Conservation (phyloP, 1,140 invertebrate species). For the Nephotettix cincticeps region DNA sequence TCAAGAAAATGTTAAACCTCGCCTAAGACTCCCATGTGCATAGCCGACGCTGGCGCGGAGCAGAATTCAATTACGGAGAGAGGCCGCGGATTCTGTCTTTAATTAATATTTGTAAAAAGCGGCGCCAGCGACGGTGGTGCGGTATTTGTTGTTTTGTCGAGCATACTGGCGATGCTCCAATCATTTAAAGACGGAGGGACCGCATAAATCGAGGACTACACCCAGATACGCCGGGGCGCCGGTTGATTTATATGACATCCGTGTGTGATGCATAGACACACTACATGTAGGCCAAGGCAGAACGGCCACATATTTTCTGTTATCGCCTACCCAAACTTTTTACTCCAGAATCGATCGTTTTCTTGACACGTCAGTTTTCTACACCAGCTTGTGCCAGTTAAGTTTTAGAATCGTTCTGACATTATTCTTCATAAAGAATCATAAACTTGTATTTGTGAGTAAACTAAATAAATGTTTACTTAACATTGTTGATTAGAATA, state of each 20-base stretch:
- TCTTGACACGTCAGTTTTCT: too few species aligned
- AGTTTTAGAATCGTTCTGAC: too few species aligned
- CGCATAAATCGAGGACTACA: slow-evolving; percentile 9
- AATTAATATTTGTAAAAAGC: background rate
- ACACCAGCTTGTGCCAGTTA: too few species aligned
- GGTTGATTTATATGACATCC: background rate
- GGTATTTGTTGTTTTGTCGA: background rate
- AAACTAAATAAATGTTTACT: too few species aligned
- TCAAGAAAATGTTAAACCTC: slow-evolving; percentile 11
- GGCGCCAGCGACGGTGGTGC: background rate
- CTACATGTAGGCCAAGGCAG: slow-evolving; percentile 10
- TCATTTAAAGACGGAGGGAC: slow-evolving; percentile 3
- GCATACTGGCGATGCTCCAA: background rate
- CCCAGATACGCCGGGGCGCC: background rate
- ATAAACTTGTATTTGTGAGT: too few species aligned
- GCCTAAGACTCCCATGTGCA: background rate
- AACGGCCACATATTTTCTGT: too few species aligned
- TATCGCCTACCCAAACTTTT: too few species aligned
- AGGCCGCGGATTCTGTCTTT: background rate
- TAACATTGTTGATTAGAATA: too few species aligned
- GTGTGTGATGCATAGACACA: background rate
- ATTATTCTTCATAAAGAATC: too few species aligned
- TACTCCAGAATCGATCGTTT: too few species aligned
- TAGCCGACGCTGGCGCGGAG: background rate
- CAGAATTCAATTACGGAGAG: background rate